Evolutionary conservation across 2,888 invertebrate genomes (phyloP), one percentile per base, ranked within the genome.

Genomic region (Aricia artaxerxes): DNA sequence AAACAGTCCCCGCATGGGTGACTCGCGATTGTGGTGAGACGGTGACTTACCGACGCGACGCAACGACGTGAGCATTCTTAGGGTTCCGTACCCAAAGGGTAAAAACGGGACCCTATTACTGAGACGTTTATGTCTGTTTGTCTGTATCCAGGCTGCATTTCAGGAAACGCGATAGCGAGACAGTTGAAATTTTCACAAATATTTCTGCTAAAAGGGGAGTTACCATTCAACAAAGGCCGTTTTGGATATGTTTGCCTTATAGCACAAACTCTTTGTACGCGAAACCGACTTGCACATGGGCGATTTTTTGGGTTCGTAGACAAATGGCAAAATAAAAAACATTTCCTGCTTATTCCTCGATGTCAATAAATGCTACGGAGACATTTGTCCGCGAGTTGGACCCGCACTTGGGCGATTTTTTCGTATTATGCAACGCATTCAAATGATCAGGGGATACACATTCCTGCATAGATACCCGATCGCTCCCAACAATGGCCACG

Each of bases 351-450:
- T 44, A 44, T 0, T 44, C 44, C 9, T 44, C 9, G 44, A 9
- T 1, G 44, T 44, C 9, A 44, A 44, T 44, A 6, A 44, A 44
- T 44, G 44, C 44, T 44, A 49, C 9, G 49, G 49, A 49, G 9
- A 0, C 49, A 0, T 49, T 49, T 0, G 9, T 16, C 0, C 53
- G 16, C 53, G 53, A 53, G 53, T 53, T 2, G 0, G 61, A 61
- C n/a, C 7, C 61, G 6, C 61, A 61, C n/a, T 61, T 61, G 61
- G 16, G 24, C 61, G 61, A 24, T 44, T 44, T 44, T 73, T 44
- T 44, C n/a, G 24, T 4, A 44, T 82, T 82, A 82, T 81, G 82
- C 82, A 82, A 82, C 82, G 82, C 80, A 81, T 82, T 82, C 79
- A 81, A 82, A 82, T 82, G 81, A 81, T 82, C 82, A 78, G 11